phyloP scores from a whole-genome alignment of 2,888 invertebrate species.

The Platycheirus rosarum region DNA sequence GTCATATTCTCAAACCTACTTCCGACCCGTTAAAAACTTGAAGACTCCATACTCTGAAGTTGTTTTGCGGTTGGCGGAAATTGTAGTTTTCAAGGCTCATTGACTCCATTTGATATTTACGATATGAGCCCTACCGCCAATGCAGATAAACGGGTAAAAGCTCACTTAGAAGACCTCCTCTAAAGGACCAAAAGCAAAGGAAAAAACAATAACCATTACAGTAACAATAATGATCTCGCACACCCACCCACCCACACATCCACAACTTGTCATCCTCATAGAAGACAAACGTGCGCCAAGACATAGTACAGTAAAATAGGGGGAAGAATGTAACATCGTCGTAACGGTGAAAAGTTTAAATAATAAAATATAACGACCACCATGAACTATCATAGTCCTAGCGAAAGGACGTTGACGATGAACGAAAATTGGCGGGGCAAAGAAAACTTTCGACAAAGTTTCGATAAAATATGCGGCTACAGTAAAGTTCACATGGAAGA shows the following conservation, averaged over 20 bases:
- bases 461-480: conserved; percentile 70
- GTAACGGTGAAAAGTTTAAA: conserved; percentile 74
- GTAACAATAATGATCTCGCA: conserved; percentile 53
- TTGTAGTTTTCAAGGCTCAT: conserved; percentile 73
- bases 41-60: conserved; percentile 20
- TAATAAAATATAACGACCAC: conserved; percentile 74
- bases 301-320: conserved; percentile 13
- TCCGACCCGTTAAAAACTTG: not conserved
- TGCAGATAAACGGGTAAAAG: conserved; percentile 57
- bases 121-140: conserved; percentile 59
- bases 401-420: conserved; percentile 6
- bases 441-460: conserved; percentile 67
- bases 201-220: conserved; percentile 64
- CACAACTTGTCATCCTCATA: conserved; percentile 27
- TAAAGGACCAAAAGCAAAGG: conserved; percentile 19
- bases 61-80: conserved; percentile 58
- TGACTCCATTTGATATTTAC: conserved; percentile 71
- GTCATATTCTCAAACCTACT: conserved; percentile 9
- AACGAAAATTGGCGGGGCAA: conserved; percentile 33
- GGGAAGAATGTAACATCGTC: conserved; percentile 17
- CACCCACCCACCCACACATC: not conserved
- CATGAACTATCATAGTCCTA: conserved; percentile 48
- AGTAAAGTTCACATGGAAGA: conserved; percentile 7
- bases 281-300: conserved; percentile 41
- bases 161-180: conserved; percentile 27